phyloP scores from a whole-genome alignment of 2,888 invertebrate species.

The Melikaiella ostensackeni region DNA sequence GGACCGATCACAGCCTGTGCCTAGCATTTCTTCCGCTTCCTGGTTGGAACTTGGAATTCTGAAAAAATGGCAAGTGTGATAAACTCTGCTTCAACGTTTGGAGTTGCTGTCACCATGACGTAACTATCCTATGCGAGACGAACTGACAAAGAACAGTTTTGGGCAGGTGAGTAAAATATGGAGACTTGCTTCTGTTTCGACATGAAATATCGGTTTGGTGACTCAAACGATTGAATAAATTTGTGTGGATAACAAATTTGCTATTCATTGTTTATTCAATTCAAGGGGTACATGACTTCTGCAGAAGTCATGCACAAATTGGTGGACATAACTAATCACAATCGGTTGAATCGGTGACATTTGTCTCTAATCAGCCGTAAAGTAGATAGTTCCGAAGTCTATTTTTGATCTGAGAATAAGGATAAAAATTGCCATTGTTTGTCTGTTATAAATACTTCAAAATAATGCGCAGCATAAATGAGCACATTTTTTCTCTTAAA shows the following conservation, averaged over 20 bases:
- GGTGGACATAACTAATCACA: no score
- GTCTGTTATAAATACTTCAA: neutral
- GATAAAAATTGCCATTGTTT: no score
- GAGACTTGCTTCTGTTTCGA: conserved; percentile 16
- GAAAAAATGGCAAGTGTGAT: conserved; percentile 5
- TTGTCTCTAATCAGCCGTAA: no score
- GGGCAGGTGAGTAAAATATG: conserved; percentile 22
- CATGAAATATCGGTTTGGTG: neutral
- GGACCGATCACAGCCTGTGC: conserved; percentile 29
- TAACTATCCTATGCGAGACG: conserved; percentile 20
- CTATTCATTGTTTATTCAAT: neutral
- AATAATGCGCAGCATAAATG: neutral
- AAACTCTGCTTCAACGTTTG: neutral
- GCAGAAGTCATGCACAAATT: neutral
- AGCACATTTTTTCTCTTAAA: neutral
- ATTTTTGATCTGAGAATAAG: no score
- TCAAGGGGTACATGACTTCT: neutral
- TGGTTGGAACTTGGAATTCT: conserved; percentile 6
- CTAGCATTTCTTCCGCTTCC: conserved; percentile 29
- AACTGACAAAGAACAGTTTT: conserved; percentile 17
- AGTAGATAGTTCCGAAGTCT: no score
- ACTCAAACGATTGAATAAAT: neutral
- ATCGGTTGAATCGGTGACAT: no score
- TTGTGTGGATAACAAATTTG: neutral
- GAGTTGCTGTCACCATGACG: conserved; percentile 10